Conservation (phyloP, 2,888 invertebrate genomes). For the Phaedon cochleariae region DNA sequence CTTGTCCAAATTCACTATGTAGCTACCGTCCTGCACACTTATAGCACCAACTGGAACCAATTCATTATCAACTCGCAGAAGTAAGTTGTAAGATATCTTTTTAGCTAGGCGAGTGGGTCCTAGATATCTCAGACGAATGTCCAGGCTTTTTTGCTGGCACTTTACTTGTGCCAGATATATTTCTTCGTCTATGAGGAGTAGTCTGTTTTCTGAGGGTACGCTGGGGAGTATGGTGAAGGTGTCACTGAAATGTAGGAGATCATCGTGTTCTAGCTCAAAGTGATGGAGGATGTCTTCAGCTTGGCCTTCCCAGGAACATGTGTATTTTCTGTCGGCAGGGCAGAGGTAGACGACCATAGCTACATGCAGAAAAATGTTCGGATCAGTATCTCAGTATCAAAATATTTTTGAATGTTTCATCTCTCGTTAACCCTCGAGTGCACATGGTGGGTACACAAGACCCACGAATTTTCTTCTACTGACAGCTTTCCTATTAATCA, state of each 20-base stretch:
- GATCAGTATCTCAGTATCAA: not conserved
- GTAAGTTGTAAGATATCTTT: conserved; percentile 46
- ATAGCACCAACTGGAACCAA: conserved; percentile 28
- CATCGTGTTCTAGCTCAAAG: conserved; percentile 51
- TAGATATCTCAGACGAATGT: conserved; percentile 47
- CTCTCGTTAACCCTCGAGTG: too few species aligned
- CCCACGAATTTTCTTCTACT: too few species aligned
- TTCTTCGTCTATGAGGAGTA: conserved; percentile 48
- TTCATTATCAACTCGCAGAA: conserved; percentile 23
- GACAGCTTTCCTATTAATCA: too few species aligned
- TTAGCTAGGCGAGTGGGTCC: conserved; percentile 45
- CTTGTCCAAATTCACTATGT: conserved; percentile 33
- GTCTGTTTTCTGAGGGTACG: conserved; percentile 46
- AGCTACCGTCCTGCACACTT: conserved; percentile 23
- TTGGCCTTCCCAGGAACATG: conserved; percentile 52
- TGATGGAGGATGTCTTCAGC: conserved; percentile 51
- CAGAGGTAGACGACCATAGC: conserved; percentile 49
- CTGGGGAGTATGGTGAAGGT: conserved; percentile 43
- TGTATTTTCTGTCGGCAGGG: conserved; percentile 50
- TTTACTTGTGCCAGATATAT: conserved; percentile 50
- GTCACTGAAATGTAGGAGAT: conserved; percentile 45
- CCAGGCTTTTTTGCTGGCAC: conserved; percentile 33
- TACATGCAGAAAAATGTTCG: not conserved
- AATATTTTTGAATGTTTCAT: too few species aligned
- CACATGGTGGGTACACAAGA: too few species aligned